A percentile compares a stretch with the other conserved stretches of the same genome.
phyloP scores from a whole-genome alignment of 2,888 invertebrate genomes.

The Erebia aethiops region DNA sequence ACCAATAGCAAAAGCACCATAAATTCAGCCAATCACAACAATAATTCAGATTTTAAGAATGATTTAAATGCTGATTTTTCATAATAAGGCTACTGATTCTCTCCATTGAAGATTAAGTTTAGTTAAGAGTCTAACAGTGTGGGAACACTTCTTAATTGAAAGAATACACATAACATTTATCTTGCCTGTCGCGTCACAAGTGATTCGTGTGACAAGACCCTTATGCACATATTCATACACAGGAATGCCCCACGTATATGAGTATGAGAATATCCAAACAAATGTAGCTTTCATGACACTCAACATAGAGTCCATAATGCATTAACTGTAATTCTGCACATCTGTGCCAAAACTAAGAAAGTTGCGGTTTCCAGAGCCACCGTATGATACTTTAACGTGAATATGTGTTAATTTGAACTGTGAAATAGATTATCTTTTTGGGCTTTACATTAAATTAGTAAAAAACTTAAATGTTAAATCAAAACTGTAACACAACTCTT shows the following conservation, averaged over 20 bases:
- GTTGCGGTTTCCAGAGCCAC: conserved; percentile 1
- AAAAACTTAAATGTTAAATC: neutral
- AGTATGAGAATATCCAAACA: neutral
- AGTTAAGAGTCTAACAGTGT: too few species aligned
- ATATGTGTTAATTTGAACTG: conserved; percentile 9
- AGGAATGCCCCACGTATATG: neutral
- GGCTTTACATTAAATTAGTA: neutral
- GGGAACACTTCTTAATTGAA: too few species aligned
- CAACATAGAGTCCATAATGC: neutral
- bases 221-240: neutral
- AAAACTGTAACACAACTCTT: too few species aligned
- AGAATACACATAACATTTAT: too few species aligned
- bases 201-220: neutral
- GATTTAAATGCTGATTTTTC: too few species aligned
- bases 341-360: conserved; percentile 16
- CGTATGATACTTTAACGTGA: neutral
- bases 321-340: neutral
- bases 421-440: neutral
- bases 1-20: too few species aligned
- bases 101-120: too few species aligned
- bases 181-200: neutral
- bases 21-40: too few species aligned
- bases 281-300: neutral
- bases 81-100: too few species aligned
- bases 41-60: too few species aligned